Conservation (phyloP, 2,888 invertebrate genomes). For the Oscheius sp. region DNA sequence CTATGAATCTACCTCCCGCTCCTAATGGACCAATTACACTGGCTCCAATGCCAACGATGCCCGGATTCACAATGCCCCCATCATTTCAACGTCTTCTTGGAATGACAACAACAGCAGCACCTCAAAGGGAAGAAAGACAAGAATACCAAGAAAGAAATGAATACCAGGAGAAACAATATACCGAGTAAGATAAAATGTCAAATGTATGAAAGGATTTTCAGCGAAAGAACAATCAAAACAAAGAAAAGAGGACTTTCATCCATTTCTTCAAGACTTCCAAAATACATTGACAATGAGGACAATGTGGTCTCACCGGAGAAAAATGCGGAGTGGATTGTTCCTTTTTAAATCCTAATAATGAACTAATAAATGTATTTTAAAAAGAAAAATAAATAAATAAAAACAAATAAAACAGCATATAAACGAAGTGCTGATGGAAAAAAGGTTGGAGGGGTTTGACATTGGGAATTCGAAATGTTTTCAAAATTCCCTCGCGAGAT, state of each 20-base stretch:
- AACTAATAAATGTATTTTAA: constrained; percentile 17
- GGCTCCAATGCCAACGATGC: constrained; percentile 49
- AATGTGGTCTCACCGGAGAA: constrained; percentile 38
- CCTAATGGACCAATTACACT: constrained; percentile 37
- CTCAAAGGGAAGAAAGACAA: background rate
- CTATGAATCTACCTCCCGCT: constrained; percentile 15
- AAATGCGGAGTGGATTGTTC: constrained; percentile 49
- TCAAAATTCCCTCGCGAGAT: too few species aligned
- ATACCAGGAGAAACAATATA: background rate
- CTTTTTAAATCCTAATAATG: constrained; percentile 33
- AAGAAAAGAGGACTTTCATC: constrained; percentile 30
- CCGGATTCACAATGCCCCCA: constrained; percentile 51
- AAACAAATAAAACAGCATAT: too few species aligned
- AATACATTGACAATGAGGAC: constrained; percentile 38
- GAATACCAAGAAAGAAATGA: background rate
- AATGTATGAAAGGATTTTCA: background rate
- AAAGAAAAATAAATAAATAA: too few species aligned
- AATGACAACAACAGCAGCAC: constrained; percentile 41
- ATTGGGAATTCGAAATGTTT: too few species aligned
- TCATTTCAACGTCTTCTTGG: constrained; percentile 52
- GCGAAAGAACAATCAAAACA: constrained; percentile 12
- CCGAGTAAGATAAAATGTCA: background rate
- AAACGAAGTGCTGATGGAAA: too few species aligned
- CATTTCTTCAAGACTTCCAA: constrained; percentile 42
- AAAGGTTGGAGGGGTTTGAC: too few species aligned